phyloP scores from a whole-genome alignment of 2,888 invertebrate species.

The Lithophane semibrunnea region DNA sequence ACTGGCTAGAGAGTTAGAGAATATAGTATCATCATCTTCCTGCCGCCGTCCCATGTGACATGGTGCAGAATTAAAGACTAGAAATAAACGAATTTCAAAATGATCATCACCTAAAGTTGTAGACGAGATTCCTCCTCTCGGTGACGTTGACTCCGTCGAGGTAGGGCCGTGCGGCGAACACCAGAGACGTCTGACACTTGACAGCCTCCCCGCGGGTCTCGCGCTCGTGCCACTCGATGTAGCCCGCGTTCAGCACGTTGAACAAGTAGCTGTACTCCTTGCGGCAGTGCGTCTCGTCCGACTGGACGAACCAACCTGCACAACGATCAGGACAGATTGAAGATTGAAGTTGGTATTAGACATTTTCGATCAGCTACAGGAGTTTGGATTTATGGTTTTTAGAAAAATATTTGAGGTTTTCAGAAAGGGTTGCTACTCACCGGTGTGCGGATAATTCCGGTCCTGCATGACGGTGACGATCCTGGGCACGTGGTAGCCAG shows the following conservation, averaged over 20 bases:
- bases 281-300: constrained; percentile 93
- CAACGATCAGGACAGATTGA: constrained; percentile 20
- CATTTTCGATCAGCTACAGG: not conserved
- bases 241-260: constrained; percentile 92
- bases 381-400: not conserved
- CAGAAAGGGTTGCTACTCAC: constrained; percentile 75
- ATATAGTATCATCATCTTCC: not conserved
- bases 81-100: not conserved
- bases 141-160: constrained; percentile 96
- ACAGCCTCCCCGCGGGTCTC: constrained; percentile 91
- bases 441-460: constrained; percentile 95
- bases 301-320: constrained; percentile 95
- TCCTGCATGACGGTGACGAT: constrained; percentile 97
- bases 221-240: constrained; percentile 96
- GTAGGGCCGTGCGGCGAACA: constrained; percentile 95
- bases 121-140: constrained; percentile 96
- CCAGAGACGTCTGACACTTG: constrained; percentile 92
- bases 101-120: constrained; percentile 92
- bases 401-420: not conserved
- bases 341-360: not conserved
- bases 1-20: too few relatives aligned
- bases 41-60: not conserved
- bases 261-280: constrained; percentile 96
- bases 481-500: constrained; percentile 97
- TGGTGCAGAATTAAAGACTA: not conserved